These are phyloP conservation scores for Heterohyrax brucei DNA, from an alignment of 2,797 vertebrate genomes.

Conservation along the genomic window DNA sequence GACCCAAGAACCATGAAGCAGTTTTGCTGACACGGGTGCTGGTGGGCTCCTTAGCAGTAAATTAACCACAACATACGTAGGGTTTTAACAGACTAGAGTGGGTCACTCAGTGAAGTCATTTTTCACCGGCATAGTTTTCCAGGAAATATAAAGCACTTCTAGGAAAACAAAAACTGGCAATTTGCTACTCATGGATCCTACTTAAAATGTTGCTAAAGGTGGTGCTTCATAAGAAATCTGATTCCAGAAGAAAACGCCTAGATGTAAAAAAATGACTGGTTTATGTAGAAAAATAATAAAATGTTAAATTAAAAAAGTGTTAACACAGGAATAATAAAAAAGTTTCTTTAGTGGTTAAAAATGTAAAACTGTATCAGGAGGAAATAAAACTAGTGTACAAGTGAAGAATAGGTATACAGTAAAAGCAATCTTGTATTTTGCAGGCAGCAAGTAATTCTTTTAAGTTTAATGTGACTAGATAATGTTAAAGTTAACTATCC, in stretches of 20 bases:
- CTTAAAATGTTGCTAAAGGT: neutral
- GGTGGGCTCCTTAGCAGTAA: neutral
- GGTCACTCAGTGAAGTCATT: neutral
- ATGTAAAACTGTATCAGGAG: neutral
- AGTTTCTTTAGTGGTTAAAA: neutral
- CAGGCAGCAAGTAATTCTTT: neutral
- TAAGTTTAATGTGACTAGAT: neutral
- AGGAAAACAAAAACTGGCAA: neutral
- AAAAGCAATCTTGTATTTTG: neutral
- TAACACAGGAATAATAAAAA: neutral
- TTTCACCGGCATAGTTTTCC: neutral
- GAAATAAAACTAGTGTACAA: neutral
- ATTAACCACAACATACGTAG: neutral
- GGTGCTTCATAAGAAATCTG: neutral
- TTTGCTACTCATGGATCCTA: neutral
- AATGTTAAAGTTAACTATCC: neutral
- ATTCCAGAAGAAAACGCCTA: neutral
- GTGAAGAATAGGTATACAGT: neutral
- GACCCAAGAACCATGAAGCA: neutral
- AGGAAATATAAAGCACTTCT: neutral
- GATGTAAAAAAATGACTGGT: neutral
- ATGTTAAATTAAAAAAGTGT: neutral
- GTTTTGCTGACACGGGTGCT: neutral
- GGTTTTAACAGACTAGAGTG: neutral
- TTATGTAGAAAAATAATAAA: neutral